phyloP scores from a whole-genome alignment of 1,140 invertebrate species.

The Atta texana region DNA sequence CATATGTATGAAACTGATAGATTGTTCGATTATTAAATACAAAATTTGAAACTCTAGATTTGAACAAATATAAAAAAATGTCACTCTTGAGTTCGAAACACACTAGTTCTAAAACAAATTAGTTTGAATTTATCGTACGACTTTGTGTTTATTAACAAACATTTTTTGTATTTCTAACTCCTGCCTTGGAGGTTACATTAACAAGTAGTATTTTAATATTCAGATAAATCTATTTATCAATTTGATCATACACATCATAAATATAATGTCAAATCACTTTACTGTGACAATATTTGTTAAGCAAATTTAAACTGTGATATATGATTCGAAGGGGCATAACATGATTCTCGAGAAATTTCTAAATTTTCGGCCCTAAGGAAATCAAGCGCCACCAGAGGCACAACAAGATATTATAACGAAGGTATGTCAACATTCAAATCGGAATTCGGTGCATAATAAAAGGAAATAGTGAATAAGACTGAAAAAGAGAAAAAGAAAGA shows the following conservation, averaged over 20 bases:
- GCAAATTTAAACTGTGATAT: not conserved
- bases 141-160: not conserved
- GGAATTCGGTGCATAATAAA: slow-evolving; percentile 46
- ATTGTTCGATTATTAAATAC: slow-evolving; percentile 50
- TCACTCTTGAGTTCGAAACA: not conserved
- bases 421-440: slow-evolving; percentile 35
- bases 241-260: not conserved
- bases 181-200: not conserved
- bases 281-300: slow-evolving; percentile 18
- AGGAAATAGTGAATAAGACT: not conserved
- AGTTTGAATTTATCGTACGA: not conserved
- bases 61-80: slow-evolving; percentile 11
- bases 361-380: slow-evolving; percentile 62
- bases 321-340: slow-evolving; percentile 8
- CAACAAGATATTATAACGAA: slow-evolving; percentile 46
- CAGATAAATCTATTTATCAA: not conserved
- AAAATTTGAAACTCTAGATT: slow-evolving; percentile 1
- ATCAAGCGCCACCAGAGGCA: slow-evolving; percentile 56
- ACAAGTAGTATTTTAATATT: slow-evolving; percentile 12
- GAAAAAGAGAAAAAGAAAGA: not conserved
- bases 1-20: slow-evolving; percentile 28
- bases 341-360: slow-evolving; percentile 46
- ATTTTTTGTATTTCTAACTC: not conserved
- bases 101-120: not conserved
- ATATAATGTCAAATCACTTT: slow-evolving; percentile 3